Conservation (phyloP, 2,797 vertebrate species). For the Ambastaia sidthimunki region DNA sequence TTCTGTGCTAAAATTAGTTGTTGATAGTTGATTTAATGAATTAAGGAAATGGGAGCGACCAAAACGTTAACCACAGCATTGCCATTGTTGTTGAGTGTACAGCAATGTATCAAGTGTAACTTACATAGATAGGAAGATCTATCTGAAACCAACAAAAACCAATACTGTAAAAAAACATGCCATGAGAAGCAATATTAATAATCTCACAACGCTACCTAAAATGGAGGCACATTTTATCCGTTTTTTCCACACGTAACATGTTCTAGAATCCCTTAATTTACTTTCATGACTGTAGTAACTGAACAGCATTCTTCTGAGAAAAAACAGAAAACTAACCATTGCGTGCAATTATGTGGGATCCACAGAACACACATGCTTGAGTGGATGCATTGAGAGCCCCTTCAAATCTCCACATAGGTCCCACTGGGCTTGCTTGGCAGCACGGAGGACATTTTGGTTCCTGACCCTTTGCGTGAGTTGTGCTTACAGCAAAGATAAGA, state of each 20-base stretch:
- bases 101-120: not conserved
- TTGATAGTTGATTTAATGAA: not conserved
- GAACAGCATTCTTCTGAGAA: not conserved
- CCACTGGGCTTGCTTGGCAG: constrained; percentile 46
- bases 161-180: not conserved
- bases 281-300: not conserved
- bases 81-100: not conserved
- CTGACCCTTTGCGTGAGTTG: constrained; percentile 57
- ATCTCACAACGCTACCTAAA: not conserved
- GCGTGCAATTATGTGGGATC: constrained; percentile 30
- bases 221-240: not conserved
- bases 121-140: not conserved
- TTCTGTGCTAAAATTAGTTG: not conserved
- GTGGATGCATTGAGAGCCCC: constrained; percentile 58
- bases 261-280: not conserved
- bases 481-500: constrained; percentile 40
- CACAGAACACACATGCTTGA: constrained; percentile 32
- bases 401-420: constrained; percentile 62
- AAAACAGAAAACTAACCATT: constrained; percentile 11
- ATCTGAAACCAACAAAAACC: not conserved
- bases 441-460: constrained; percentile 43
- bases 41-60: not conserved
- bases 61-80: not conserved
- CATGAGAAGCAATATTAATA: not conserved
- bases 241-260: not conserved